phyloP scores from a whole-genome alignment of 2,797 vertebrate genomes.

The Bufotes viridis region DNA sequence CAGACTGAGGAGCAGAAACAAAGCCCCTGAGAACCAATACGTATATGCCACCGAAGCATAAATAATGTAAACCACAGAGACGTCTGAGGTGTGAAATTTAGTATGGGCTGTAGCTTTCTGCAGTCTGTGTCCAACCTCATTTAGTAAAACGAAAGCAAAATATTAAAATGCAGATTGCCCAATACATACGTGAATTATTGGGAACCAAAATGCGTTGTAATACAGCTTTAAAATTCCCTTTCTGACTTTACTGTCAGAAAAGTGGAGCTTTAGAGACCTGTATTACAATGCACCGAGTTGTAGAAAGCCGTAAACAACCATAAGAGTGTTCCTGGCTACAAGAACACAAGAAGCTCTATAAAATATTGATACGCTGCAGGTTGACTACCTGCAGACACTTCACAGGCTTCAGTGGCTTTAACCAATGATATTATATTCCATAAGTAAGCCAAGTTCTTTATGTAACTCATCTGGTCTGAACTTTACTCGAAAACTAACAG shows the following conservation, averaged over 20 bases:
- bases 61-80: constrained; percentile 24
- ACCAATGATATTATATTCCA: neutral
- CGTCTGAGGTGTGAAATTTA: neutral
- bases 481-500: neutral
- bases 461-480: neutral
- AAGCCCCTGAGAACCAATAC: constrained; percentile 9
- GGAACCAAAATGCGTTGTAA: neutral
- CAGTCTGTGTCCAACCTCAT: neutral
- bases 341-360: neutral
- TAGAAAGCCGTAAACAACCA: neutral
- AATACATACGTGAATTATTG: neutral
- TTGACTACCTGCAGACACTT: neutral
- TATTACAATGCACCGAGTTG: neutral
- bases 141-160: neutral
- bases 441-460: neutral
- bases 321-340: neutral
- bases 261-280: neutral
- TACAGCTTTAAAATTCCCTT: neutral
- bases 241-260: neutral
- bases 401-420: neutral
- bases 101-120: neutral
- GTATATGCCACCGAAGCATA: neutral
- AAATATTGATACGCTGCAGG: neutral
- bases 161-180: neutral
- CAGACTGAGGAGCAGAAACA: neutral